Base-by-base conservation (phyloP, 1,140 invertebrate species). In the Pogonognathellus flavescens region DNA sequence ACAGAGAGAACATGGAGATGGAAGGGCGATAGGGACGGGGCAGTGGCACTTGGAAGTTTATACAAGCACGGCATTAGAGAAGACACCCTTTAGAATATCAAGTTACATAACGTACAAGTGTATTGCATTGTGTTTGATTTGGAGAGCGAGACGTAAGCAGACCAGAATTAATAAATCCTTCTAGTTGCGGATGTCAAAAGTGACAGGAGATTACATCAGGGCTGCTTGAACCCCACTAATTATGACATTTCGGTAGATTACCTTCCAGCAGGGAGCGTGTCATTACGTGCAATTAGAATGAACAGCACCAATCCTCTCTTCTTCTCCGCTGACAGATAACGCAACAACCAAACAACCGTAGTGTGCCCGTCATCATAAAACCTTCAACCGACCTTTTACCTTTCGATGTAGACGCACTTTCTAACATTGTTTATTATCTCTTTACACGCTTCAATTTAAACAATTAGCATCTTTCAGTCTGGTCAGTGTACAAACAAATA, bases 361-460 rank as follows among this genome's bases (percentile, higher is more conserved):
- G n/a, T 66, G 62, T 41, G 25, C 14, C 20, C 62, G 20, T 41
- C 1, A 41, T 66, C 20, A 66, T 66, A 66, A 66, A 66, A 13
- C 62, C 62, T 22, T 92, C 94, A 90, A 93, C 93, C 0, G 92
- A 92, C 7, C 88, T 93, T 59, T 92, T 0, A 92, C 92, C 10
- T 94, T 94, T 90, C 88, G 41, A 50, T 50, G 31, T 6, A 3
- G 31, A 1, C 11, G 53, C 16, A 5, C 53, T 55, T 10, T 55
- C 2, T 55, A 55, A 6, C 31, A 41, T 41, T 41, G 31, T 41
- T 41, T 41, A 3, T 41, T 3, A 41, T 41, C 31, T 41, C 31
- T 41, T 41, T 41, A 41, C 6, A 3, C 6, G 6, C 31, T 41
- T 6, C 31, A 41, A 41, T 41, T 41, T 41, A 41, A 41, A 41